Evolutionary conservation across 2,797 vertebrate genomes (phyloP).

Genomic region (Geotrypetes seraphini): DNA sequence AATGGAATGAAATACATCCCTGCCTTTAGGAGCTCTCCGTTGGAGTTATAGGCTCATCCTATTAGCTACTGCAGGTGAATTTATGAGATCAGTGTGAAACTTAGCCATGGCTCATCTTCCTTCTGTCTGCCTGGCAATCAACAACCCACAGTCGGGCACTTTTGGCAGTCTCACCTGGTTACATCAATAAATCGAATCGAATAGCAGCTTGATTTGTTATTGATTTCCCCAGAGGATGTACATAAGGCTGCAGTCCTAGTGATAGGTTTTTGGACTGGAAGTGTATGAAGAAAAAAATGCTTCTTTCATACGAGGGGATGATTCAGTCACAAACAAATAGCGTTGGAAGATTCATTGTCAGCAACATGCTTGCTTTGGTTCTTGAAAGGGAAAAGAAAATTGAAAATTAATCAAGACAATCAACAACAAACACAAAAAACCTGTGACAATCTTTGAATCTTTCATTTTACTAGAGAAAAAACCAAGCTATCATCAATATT

Average conservation of each 20-base stretch:
- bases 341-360: neutral
- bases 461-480: no score
- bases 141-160: conserved; percentile 16
- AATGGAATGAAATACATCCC: neutral
- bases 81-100: conserved; percentile 1
- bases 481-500: no score
- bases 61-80: neutral
- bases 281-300: conserved; percentile 9
- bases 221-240: conserved; percentile 32
- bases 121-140: conserved; percentile 12
- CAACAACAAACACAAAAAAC: no score
- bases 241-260: conserved; percentile 21
- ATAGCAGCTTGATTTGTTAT: conserved; percentile 35
- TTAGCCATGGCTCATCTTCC: neutral
- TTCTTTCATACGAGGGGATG: conserved; percentile 4
- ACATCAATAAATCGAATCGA: conserved; percentile 24
- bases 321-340: neutral
- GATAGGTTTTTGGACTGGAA: conserved; percentile 12
- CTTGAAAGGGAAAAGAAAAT: no score
- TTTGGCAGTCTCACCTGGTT: conserved; percentile 31
- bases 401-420: no score
- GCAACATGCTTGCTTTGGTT: neutral
- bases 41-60: neutral
- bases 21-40: neutral
- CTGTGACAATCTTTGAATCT: no score